Evolutionary conservation across 2,797 vertebrate genomes (phyloP), one percentile per base, ranked within the genome.

Genomic region (Trematomus bernacchii): DNA sequence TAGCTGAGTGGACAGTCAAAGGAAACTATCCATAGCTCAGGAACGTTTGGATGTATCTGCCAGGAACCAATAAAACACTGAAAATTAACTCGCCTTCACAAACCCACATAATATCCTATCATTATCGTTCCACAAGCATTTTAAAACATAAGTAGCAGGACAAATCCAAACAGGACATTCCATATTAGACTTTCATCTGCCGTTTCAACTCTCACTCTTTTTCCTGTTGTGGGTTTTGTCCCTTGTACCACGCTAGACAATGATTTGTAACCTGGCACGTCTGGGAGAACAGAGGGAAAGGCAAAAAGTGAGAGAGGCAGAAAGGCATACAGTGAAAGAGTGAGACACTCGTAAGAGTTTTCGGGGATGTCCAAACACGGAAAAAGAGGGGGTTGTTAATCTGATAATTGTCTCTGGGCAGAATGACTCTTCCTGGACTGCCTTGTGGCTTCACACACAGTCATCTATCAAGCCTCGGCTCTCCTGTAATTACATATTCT

Each of bases 401-500:
- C 86, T 89, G 87, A 90, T 77, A 89, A 91, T 89, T 66, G 82
- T 61, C 19, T 27, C 77, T 48, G 54, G 71, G 82, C 81, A 89
- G 62, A 89, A 87, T 73, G 80, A 76, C 69, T 85, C 84, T 84
- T 89, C 83, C 80, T 68, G 74, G 60, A 71, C 76, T 77, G 80
- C 69, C 86, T 89, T 92, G 91, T 90, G 84, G 64, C 80, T 85
- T 70, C 77, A 59, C 86, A 76, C 83, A 84, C 80, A 85, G 76
- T 85, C 85, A 76, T 89, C 89, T 86, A 76, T 89, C 85, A 86
- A 86, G 67, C 79, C 58, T 37, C 9, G 60, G 66, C 85, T 80
- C 84, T 80, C 73, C 89, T 89, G 84, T 89, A 91, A 92, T 92
- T 87, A 93, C 89, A 90, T 89, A 87, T 91, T 89, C 86, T 82